Evolutionary conservation across 2,113 vertebrate species (phyloP), one percentile per base, ranked within the genome.

Genomic region (Leptocoma aspasia): DNA sequence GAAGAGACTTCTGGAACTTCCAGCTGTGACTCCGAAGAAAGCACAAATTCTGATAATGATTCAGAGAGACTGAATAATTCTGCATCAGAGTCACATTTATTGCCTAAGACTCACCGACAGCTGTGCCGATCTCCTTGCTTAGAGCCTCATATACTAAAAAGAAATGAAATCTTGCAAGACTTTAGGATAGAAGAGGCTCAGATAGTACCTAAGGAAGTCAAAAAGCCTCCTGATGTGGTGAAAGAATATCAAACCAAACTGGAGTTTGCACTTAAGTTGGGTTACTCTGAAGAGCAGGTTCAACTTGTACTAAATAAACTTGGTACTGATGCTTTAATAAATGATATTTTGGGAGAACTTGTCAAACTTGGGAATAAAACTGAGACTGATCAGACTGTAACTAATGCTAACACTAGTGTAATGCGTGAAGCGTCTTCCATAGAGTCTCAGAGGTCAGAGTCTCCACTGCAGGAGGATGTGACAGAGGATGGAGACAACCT

Each of bases 181-280:
- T 95, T 98, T 71, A 97, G 97, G 84, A 94, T 97, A 15, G 98
- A 98, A 92, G 97, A 98, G 90, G 85, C 96, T 86, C 98, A 97
- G 81, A 61, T 96, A 87, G 78, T 89, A 61, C 75, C 97, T 95
- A 98, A 97, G 90, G 98, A 98, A 91, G 92, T 92, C 35, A 98
- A 98, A 88, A 98, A 98, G 53, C 94, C 97, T 71, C 91, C 97
- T 15, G 98, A 98, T 82, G 97, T 97, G 30, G 80, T 98, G 52
- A 98, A 98, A 89, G 99, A 99, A 94, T 99, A 99, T 98, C 99
- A 98, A 98, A 99, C 99, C 15, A 99, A 99, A 97, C 97, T 99
- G 97, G 99, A 99, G 86, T 99, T 99, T 95, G 99, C 99, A 90
- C 98, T 99, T 92, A 99, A 99, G 94, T 98, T 99, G 94, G 99